Evolutionary conservation across 2,113 vertebrate genomes (phyloP).

Genomic region (Seriola dumerili): DNA sequence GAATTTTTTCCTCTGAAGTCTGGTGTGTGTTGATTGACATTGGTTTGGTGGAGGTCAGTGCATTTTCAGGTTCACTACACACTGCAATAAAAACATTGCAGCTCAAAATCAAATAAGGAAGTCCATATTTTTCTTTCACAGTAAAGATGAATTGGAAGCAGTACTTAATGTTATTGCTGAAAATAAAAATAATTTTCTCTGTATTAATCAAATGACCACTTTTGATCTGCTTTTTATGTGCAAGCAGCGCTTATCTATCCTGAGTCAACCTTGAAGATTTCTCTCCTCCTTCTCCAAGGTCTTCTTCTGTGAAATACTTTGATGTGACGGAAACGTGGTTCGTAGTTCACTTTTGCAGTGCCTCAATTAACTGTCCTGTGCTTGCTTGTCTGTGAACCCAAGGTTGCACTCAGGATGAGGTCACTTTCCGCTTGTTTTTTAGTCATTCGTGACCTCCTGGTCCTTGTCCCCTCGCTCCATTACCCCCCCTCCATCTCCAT

Average conservation of each 20-base stretch:
- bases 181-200: not conserved
- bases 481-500: slow-evolving; percentile 35
- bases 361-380: slow-evolving; percentile 25
- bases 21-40: too few relatives aligned
- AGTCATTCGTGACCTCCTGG: slow-evolving; percentile 60
- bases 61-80: not conserved
- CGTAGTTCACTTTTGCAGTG: slow-evolving; percentile 43
- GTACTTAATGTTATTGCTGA: not conserved
- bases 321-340: slow-evolving; percentile 66
- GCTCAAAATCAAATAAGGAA: not conserved
- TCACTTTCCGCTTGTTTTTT: slow-evolving; percentile 80
- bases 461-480: slow-evolving; percentile 37
- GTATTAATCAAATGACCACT: not conserved
- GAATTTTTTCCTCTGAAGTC: too few relatives aligned
- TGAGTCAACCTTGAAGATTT: not conserved
- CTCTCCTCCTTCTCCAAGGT: slow-evolving; percentile 29
- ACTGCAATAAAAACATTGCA: not conserved
- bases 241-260: not conserved
- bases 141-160: not conserved
- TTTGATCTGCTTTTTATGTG: not conserved
- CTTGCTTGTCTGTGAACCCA: slow-evolving; percentile 36
- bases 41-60: too few relatives aligned
- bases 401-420: slow-evolving; percentile 55
- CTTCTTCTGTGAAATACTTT: slow-evolving; percentile 49
- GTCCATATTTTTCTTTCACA: not conserved